Conservation (phyloP, 1,140 invertebrate species). For the Anoplolepis gracilipes region DNA sequence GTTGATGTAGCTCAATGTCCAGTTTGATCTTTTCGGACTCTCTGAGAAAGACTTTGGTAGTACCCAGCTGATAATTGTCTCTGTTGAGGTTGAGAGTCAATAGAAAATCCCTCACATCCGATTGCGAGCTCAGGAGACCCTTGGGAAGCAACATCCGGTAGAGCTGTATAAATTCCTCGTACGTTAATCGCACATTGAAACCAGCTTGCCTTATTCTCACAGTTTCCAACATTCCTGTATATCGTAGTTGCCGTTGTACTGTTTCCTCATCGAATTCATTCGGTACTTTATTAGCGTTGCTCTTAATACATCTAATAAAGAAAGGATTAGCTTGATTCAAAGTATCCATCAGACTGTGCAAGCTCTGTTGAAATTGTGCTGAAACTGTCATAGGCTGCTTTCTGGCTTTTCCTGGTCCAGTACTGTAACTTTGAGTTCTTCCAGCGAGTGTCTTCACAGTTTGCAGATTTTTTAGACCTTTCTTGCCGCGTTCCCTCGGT, state of each 20-base stretch:
- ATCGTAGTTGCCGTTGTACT: slow-evolving; percentile 94
- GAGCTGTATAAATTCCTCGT: slow-evolving; percentile 97
- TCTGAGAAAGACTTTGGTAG: slow-evolving; percentile 96
- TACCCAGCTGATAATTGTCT: slow-evolving; percentile 96
- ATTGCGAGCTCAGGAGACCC: slow-evolving; percentile 92
- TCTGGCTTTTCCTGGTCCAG: slow-evolving; percentile 89
- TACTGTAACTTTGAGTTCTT: slow-evolving; percentile 87
- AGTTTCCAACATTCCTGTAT: slow-evolving; percentile 99
- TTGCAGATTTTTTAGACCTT: slow-evolving; percentile 94
- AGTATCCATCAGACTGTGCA: slow-evolving; percentile 96
- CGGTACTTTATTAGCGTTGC: slow-evolving; percentile 95
- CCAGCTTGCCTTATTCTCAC: slow-evolving; percentile 97
- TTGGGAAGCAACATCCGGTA: slow-evolving; percentile 96
- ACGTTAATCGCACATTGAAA: slow-evolving; percentile 96
- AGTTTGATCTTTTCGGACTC: slow-evolving; percentile 97
- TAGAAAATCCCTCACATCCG: slow-evolving; percentile 93
- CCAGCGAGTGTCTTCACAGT: slow-evolving; percentile 95
- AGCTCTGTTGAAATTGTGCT: slow-evolving; percentile 96
- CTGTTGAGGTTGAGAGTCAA: slow-evolving; percentile 92
- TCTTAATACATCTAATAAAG: slow-evolving; percentile 99
- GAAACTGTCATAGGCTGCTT: slow-evolving; percentile 97
- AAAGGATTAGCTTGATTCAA: slow-evolving; percentile 98
- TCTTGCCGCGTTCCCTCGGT: slow-evolving; percentile 92
- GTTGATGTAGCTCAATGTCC: slow-evolving; percentile 96
- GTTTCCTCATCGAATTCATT: slow-evolving; percentile 97